Evolutionary conservation across 1,140 invertebrate species (phyloP), one percentile per base, ranked within the genome.

Genomic region (Drosophila grimshawi): DNA sequence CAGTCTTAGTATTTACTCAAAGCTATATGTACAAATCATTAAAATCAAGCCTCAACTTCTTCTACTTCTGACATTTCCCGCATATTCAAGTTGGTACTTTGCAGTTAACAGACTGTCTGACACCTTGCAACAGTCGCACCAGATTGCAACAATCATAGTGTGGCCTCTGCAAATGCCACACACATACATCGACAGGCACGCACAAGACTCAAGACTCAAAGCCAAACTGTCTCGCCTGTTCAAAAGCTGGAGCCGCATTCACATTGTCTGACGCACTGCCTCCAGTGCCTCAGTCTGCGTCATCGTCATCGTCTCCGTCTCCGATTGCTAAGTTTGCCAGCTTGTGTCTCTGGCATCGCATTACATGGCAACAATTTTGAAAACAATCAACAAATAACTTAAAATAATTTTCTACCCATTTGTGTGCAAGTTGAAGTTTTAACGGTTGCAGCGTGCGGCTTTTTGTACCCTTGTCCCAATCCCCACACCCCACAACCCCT

Each of bases 301-400:
- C 29, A 33, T 19, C 41, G 37, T 57, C n/a, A n/a, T 35, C 60
- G 7, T 11, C 39, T 10, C 55, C 27, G 5, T 39, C 8, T 27
- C 29, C 8, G 7, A 5, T 19, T 19, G 19, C 19, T 19, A 19
- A 19, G 19, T 8, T 30, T 59, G 37, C 10, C n/a, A 37, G 32
- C 4, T 37, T 41, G 30, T 33, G 52, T 46, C 37, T 39, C 32
- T 19, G 73, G 76, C 76, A 79, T 79, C 76, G 67, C 76, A 79
- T 79, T 79, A 79, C 76, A 79, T 76, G 72, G 76, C 76, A 79
- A 79, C 76, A 79, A 79, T 79, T 79, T 79, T 71, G 76, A 76
- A 81, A 65, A 80, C 59, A 74, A 73, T 68, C 65, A 74, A 74
- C 63, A 85, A 78, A 78, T 70, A 65, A 61, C 62, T 69, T 66